Evolutionary conservation across 2,888 invertebrate species (phyloP).

Genomic region (Chalcis sispes): DNA sequence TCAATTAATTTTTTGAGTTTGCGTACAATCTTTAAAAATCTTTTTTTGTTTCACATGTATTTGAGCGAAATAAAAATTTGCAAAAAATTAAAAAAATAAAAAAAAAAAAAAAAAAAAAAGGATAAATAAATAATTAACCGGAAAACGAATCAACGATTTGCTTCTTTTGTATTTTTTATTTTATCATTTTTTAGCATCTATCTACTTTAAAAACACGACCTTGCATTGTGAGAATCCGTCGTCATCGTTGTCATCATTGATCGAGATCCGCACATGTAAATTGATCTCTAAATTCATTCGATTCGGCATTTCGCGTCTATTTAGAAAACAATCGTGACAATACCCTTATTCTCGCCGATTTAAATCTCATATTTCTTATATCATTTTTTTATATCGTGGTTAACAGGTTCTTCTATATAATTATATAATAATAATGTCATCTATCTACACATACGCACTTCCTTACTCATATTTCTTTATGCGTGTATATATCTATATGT

Average conservation of each 20-base stretch:
- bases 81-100: slow-evolving; percentile 17
- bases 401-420: slow-evolving; percentile 40
- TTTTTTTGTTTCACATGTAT: slow-evolving; percentile 5
- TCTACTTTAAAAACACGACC: slow-evolving; percentile 34
- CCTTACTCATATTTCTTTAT: slow-evolving; percentile 29
- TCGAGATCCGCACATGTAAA: slow-evolving; percentile 39
- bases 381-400: slow-evolving; percentile 1
- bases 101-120: no score
- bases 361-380: slow-evolving; percentile 9
- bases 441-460: slow-evolving; percentile 51
- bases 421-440: slow-evolving; percentile 40
- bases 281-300: slow-evolving; percentile 42
- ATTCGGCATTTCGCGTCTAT: background rate
- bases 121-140: no score
- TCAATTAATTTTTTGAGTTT: slow-evolving; percentile 31
- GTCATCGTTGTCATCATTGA: slow-evolving; percentile 27
- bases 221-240: slow-evolving; percentile 32
- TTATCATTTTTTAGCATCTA: slow-evolving; percentile 20
- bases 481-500: slow-evolving; percentile 48
- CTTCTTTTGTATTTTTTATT: no score
- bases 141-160: no score
- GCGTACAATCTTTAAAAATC: slow-evolving; percentile 23
- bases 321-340: slow-evolving; percentile 32
- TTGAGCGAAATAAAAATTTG: slow-evolving; percentile 24
- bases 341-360: slow-evolving; percentile 10